Evolutionary conservation across 2,888 invertebrate genomes (phyloP).

Genomic region (Drosophila borealis): DNA sequence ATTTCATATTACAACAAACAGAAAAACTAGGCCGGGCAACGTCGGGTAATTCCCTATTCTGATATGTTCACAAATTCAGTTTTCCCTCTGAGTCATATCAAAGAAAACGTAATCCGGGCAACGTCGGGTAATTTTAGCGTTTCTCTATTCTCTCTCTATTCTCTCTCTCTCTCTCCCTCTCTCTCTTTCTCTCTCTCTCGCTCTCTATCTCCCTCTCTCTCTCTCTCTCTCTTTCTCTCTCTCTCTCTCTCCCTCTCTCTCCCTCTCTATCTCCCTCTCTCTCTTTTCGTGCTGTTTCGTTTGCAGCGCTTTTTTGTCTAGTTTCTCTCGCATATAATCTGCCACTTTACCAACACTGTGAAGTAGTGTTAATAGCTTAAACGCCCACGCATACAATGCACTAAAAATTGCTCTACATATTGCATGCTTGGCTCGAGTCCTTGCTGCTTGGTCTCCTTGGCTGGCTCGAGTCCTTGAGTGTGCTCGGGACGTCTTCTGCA

Average conservation of each 20-base stretch:
- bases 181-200: no score
- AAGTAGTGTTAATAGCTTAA: slow-evolving; percentile 35
- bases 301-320: not conserved
- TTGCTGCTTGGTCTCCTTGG: slow-evolving; percentile 8
- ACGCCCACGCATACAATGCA: slow-evolving; percentile 38
- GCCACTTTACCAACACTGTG: slow-evolving; percentile 22
- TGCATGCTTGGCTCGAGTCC: slow-evolving; percentile 27
- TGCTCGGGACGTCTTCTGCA: slow-evolving; percentile 26
- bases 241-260: not conserved
- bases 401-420: slow-evolving; percentile 23
- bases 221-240: no score
- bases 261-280: not conserved
- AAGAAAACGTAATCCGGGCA: no score
- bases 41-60: no score
- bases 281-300: not conserved
- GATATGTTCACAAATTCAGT: no score
- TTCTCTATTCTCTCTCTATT: no score
- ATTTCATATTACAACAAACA: no score
- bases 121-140: no score
- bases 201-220: no score
- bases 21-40: no score
- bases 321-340: slow-evolving; percentile 14
- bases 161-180: no score
- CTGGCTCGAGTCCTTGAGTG: slow-evolving; percentile 32
- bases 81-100: no score